These are phyloP conservation scores for Hystrix cristata DNA, from an alignment of 2,113 vertebrate species.

Conservation along the genomic window DNA sequence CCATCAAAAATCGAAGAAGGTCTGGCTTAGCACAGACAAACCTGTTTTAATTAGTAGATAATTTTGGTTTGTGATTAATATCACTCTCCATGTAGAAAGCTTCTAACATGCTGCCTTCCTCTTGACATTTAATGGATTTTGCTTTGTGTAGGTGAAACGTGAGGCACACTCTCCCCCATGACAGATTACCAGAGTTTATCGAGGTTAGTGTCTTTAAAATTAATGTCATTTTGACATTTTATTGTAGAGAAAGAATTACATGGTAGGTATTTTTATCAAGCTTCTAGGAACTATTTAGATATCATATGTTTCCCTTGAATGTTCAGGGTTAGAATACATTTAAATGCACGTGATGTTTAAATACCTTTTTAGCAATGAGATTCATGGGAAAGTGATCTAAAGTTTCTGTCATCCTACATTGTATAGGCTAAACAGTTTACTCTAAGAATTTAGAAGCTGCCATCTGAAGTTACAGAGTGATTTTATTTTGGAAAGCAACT, in stretches of 20 bases:
- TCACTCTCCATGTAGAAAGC: neutral
- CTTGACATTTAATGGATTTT: neutral
- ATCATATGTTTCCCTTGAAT: neutral
- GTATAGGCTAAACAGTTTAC: neutral
- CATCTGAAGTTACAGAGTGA: neutral
- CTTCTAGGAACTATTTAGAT: neutral
- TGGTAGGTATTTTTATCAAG: neutral
- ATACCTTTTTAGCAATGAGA: slow-evolving; percentile 26
- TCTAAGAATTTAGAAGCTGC: neutral
- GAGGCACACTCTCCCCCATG: neutral
- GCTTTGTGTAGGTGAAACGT: neutral
- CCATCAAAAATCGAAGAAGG: neutral
- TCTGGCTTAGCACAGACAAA: neutral
- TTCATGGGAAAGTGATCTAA: neutral
- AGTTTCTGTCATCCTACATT: neutral
- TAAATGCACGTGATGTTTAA: slow-evolving; percentile 24
- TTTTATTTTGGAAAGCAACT: slow-evolving; percentile 64
- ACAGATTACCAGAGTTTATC: neutral
- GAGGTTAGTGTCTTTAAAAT: neutral
- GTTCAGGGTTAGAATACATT: neutral
- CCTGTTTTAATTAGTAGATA: neutral
- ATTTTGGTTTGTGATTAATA: neutral
- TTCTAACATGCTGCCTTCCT: neutral
- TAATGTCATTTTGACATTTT: neutral
- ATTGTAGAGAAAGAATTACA: slow-evolving; percentile 31